Base-by-base conservation (phyloP, 2,797 vertebrate genomes). In the Halcyon badia region DNA sequence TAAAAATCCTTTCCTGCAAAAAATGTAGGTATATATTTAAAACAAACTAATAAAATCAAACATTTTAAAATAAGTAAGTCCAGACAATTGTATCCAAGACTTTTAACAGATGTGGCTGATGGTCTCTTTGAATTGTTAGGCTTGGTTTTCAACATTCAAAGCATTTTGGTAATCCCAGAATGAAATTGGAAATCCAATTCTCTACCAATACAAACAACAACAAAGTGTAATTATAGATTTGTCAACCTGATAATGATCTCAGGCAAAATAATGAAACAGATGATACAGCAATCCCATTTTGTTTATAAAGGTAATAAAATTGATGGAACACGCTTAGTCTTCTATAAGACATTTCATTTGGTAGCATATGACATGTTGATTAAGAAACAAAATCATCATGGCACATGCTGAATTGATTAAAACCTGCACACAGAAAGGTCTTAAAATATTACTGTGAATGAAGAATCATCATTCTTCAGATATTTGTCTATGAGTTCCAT, bases 221-320 rank as follows among this genome's bases (percentile, higher is more conserved):
- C 92, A 87, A 88, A 26, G 4, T 46, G 22, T 57, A 86, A 88
- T 91, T 90, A 75, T 57, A 57, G 57, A 68, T 88, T 93, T 94
- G 41, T 86, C 91, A 95, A 57, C 16, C 49, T 90, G 57, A 91
- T 78, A 88, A 83, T 51, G 69, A 87, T 86, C 65, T 93, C 31
- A 46, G 52, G 61, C 11, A 54, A 77, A 88, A 76, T 68, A 91
- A 91, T 71, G 65, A 88, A 91, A 88, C 33, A 96, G 61, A 72
- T 60, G 84, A 94, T 86, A 61, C 33, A 81, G 44, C 37, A 83
- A 83, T 61, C 18, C 54, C 72, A 6, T 68, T 91, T 95, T 91
- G 31, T 75, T 94, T 93, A 81, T 71, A 95, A 93, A 87, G 62
- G 77, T 92, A 84, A 89, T 95, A 94, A 87, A 94, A 76, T 44